Evolutionary conservation across 2,113 vertebrate genomes (phyloP), one percentile per base, ranked within the genome.

Genomic region (Piaya cayana): DNA sequence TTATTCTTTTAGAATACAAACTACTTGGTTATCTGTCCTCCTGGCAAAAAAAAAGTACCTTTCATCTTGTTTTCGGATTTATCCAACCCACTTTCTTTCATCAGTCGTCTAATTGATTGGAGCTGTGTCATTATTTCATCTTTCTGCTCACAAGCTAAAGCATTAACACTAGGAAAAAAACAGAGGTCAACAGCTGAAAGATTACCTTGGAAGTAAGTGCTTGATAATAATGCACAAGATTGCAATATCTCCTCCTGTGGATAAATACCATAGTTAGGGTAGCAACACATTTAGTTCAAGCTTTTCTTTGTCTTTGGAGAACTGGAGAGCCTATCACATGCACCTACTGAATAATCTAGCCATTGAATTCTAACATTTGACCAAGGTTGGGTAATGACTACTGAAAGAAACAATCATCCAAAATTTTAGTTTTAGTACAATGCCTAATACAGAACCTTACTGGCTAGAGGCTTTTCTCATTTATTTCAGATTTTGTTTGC

Each of bases 111-210:
- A 92, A 99, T 99, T 79, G 98, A 98, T 55, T 99, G 98, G 30
- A 99, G 98, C 55, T 99, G 99, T 55, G 97, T 98, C 99, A 99
- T 98, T 95, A 99, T 99, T 98, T 99, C 99, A 82, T 98, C 98
- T 90, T 98, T 99, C 97, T 99, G 98, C 43, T 99, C 98, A 96
- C 98, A 98, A 45, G 99, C 99, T 96, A 99, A 98, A 5, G 98
- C 98, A 95, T 98, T 99, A 82, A 99, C 98, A 76, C 99, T 99
- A 94, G 58, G 21, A 42, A 60, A 56, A 64, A 56, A 77, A 92
- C 39, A 81, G 19, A 55, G 9, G 14, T 81, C 60, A 90, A 65
- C 47, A 92, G 39, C 49, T 82, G 26, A 64, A 94, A 71, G 16
- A 88, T 25, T 63, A 69, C 20, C 29, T 79, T 42, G 16, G 27